Conservation (phyloP, 2,113 vertebrate species). For the Oryzias curvinotus region DNA sequence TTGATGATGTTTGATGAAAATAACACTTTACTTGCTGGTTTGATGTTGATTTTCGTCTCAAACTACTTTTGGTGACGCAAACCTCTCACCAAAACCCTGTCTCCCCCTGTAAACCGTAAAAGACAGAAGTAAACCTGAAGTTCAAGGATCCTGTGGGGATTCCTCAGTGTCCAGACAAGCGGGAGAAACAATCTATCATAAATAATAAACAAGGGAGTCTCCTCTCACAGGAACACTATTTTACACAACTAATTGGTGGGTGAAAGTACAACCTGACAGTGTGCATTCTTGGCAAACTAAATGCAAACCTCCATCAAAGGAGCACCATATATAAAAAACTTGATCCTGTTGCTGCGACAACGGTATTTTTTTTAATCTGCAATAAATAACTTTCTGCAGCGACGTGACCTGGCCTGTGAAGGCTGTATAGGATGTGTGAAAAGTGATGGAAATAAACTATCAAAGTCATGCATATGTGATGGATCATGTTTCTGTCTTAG, state of each 20-base stretch:
- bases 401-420: too few species aligned
- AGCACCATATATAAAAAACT: neutral
- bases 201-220: slow-evolving; percentile 26
- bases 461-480: too few species aligned
- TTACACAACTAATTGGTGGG: slow-evolving; percentile 8
- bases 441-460: too few species aligned
- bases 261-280: neutral
- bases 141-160: slow-evolving; percentile 24
- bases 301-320: slow-evolving; percentile 3
- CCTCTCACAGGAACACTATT: slow-evolving; percentile 18
- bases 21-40: neutral
- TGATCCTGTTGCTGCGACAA: too few species aligned
- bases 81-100: slow-evolving; percentile 7
- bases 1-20: neutral
- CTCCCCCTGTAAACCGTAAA: slow-evolving; percentile 1
- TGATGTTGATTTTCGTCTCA: neutral
- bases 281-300: slow-evolving; percentile 7
- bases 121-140: slow-evolving; percentile 19
- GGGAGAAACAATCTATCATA: slow-evolving; percentile 1
- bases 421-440: too few species aligned
- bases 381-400: too few species aligned
- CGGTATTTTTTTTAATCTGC: too few species aligned
- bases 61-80: slow-evolving; percentile 10
- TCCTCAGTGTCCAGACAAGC: slow-evolving; percentile 14
- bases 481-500: too few species aligned